Evolutionary conservation across 2,797 vertebrate genomes (phyloP).

Genomic region (Sorex maritimensis): DNA sequence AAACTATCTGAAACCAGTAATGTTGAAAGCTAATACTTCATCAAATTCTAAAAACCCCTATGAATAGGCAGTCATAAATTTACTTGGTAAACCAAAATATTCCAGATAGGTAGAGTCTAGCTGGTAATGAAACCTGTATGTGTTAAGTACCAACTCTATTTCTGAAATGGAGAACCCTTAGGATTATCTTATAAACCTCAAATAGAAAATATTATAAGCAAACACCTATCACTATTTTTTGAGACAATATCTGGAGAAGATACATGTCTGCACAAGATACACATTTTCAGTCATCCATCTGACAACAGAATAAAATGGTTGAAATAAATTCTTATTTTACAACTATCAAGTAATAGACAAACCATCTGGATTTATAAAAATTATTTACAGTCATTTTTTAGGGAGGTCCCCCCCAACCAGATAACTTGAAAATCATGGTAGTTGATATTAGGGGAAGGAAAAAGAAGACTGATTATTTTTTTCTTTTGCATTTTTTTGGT

Average conservation of each 20-base stretch:
- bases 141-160: not conserved
- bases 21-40: not conserved
- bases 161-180: conserved; percentile 37
- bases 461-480: not conserved
- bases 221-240: not conserved
- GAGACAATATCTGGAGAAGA: not conserved
- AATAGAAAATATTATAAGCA: not conserved
- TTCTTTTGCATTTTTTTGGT: no score
- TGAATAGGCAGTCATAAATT: not conserved
- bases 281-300: conserved; percentile 4
- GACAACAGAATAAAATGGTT: not conserved
- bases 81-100: not conserved
- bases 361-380: no score
- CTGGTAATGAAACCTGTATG: not conserved
- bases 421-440: not conserved
- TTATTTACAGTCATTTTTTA: no score
- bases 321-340: no score
- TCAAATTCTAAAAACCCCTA: conserved; percentile 19
- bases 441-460: not conserved
- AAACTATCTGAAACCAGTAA: not conserved
- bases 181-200: conserved; percentile 43
- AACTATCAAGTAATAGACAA: no score
- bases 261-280: conserved; percentile 7
- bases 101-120: not conserved
- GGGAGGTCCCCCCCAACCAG: no score